Evolutionary conservation across 2,888 invertebrate genomes (phyloP), one percentile per base, ranked within the genome.

Genomic region (Mayetiola destructor): DNA sequence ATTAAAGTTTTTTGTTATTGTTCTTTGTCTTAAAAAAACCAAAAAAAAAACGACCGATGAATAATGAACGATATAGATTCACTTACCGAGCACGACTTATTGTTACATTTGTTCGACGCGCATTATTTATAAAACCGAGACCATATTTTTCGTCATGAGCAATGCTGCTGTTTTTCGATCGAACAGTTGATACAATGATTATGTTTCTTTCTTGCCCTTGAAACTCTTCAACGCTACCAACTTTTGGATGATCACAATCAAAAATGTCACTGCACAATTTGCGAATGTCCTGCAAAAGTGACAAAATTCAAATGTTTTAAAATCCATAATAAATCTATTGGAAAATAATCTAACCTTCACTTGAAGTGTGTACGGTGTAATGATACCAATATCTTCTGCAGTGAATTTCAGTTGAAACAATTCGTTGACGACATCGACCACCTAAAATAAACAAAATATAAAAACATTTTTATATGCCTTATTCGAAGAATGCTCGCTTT

Each of bases 351-450:
- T n/a, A n/a, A n/a, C 63, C 56, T 66, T 75, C 69, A 90, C 91
- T 80, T 96, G 96, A 68, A 90, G 89, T 60, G 84, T 73, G 67
- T 96, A 96, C 0, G 95, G 95, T 14, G 94, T 87, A 60, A 96
- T 88, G 58, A 96, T 82, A 3, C 95, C 96, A 65, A 96, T 71
- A 56, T 65, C 65, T 32, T 66, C 63, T 0, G 79, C 71, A 1
- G 66, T 67, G n/a, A 90, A 65, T 23, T 80, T 80, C 56, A 75
- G 73, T 59, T 80, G 77, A 62, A 84, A 84, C 1, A 93, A 70
- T 62, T 81, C 79, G 68, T 70, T 79, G 1, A 73, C 69, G 60
- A 75, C 75, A n/a, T 78, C 61, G 37, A 77, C 76, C 14, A 79
- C 68, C 75, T 77, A 12, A 56, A 35, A 4, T 56, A 42, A n/a